Percentiles rank a stretch among this genome's conserved stretches.
Conservation (phyloP, 2,113 vertebrate species). For the Pachypanchax playfairii region DNA sequence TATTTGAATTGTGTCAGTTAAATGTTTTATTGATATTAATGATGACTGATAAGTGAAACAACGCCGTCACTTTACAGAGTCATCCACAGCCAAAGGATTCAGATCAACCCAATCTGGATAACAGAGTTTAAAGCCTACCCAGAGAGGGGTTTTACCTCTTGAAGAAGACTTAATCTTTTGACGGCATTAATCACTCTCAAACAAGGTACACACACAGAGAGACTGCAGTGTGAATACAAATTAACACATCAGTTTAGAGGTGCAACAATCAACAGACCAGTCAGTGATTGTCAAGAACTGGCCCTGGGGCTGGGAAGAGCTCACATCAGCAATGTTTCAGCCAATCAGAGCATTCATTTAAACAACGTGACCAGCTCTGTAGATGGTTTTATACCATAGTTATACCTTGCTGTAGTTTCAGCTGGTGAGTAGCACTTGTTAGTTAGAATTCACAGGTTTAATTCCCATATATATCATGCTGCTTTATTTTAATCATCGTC, state of each 20-base stretch:
- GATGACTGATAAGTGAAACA: constrained; percentile 1
- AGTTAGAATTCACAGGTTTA: too few species aligned
- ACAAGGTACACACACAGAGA: constrained; percentile 41
- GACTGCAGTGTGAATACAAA: constrained; percentile 65
- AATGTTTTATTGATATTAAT: neutral
- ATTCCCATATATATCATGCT: too few species aligned
- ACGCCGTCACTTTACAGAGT: constrained; percentile 12
- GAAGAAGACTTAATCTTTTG: constrained; percentile 61
- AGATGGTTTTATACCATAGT: neutral
- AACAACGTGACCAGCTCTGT: neutral
- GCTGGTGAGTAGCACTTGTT: neutral
- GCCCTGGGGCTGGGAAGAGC: neutral
- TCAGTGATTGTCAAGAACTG: neutral
- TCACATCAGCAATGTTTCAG: neutral
- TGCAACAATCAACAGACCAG: constrained; percentile 24
- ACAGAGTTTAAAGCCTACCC: constrained; percentile 54
- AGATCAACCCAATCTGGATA: constrained; percentile 30
- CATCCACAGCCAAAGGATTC: constrained; percentile 17
- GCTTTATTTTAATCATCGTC: too few species aligned
- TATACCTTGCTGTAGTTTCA: neutral
- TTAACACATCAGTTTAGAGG: constrained; percentile 44
- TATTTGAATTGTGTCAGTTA: neutral
- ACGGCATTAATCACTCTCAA: constrained; percentile 63
- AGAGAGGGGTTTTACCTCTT: constrained; percentile 61
- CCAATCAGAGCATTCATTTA: neutral